A percentile compares a stretch with the other conserved stretches of the same genome.
phyloP scores from a whole-genome alignment of 2,888 invertebrate species.

The Drosophila peninsularis region DNA sequence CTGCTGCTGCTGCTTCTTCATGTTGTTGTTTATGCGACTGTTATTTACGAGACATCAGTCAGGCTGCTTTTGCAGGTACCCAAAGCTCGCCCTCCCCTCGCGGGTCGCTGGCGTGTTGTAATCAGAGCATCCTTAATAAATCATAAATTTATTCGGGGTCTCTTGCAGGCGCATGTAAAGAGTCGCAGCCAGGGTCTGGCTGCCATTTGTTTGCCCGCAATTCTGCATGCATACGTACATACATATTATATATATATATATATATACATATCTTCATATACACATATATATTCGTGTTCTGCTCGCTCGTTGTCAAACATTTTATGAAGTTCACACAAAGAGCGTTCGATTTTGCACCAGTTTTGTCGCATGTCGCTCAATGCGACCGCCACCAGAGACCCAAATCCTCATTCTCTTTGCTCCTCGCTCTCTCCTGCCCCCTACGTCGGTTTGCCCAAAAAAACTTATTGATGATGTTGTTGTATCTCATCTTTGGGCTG shows the following conservation, averaged over 20 bases:
- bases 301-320: slow-evolving; percentile 78
- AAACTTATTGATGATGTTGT: slow-evolving; percentile 26
- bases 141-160: slow-evolving; percentile 82
- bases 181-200: background rate
- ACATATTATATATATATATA: slow-evolving; percentile 3
- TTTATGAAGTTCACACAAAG: slow-evolving; percentile 84
- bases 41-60: slow-evolving; percentile 81
- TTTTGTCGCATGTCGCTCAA: slow-evolving; percentile 76
- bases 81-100: background rate
- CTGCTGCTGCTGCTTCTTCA: slow-evolving; percentile 18
- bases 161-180: slow-evolving; percentile 67
- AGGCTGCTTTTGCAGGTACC: slow-evolving; percentile 32
- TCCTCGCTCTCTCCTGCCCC: background rate
- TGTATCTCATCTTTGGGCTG: slow-evolving; percentile 25
- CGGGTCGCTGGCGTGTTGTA: slow-evolving; percentile 73
- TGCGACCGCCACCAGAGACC: slow-evolving; percentile 66
- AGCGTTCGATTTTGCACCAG: slow-evolving; percentile 84
- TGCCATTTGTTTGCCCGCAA: slow-evolving; percentile 37
- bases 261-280: background rate
- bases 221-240: slow-evolving; percentile 78
- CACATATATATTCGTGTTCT: background rate
- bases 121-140: slow-evolving; percentile 84
- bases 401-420: background rate
- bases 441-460: background rate
- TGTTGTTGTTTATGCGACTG: slow-evolving; percentile 56